These are phyloP conservation scores for Plectropomus leopardus DNA, from an alignment of 2,113 vertebrate genomes.

Conservation along the genomic window DNA sequence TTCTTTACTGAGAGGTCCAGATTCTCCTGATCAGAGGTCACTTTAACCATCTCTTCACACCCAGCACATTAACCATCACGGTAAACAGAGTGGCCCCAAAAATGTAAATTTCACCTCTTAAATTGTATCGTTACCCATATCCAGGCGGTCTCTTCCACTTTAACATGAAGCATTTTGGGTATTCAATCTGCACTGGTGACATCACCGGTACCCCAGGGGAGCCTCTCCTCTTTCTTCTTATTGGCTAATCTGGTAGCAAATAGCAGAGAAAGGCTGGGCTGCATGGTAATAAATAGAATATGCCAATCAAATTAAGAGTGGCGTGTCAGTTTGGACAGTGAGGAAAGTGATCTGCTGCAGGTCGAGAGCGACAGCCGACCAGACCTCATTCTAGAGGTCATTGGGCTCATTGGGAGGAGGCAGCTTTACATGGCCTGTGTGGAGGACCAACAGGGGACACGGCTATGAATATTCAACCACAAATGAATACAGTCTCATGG, in stretches of 20 bases:
- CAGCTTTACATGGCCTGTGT: slow-evolving; percentile 31
- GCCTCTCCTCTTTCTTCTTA: slow-evolving; percentile 62
- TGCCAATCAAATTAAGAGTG: slow-evolving; percentile 82
- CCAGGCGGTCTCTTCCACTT: slow-evolving; percentile 54
- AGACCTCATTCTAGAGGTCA: slow-evolving; percentile 76
- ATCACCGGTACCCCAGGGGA: slow-evolving; percentile 57
- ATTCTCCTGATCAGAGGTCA: not conserved
- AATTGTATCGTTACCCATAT: slow-evolving; percentile 42
- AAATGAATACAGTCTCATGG: slow-evolving; percentile 22
- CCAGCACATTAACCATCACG: slow-evolving; percentile 67
- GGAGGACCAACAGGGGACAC: not conserved
- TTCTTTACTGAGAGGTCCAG: not conserved
- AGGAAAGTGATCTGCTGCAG: slow-evolving; percentile 58
- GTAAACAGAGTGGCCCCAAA: slow-evolving; percentile 49
- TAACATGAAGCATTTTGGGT: slow-evolving; percentile 64
- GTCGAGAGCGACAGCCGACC: slow-evolving; percentile 42
- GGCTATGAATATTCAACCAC: slow-evolving; percentile 41
- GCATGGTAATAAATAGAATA: slow-evolving; percentile 85
- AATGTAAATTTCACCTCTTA: slow-evolving; percentile 51
- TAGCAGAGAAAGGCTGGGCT: slow-evolving; percentile 54
- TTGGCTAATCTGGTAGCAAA: slow-evolving; percentile 78
- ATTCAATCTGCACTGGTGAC: slow-evolving; percentile 72
- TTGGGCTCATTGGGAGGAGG: slow-evolving; percentile 67
- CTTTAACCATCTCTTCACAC: slow-evolving; percentile 16
- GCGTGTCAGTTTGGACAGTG: slow-evolving; percentile 68